A percentile compares a stretch with the other conserved stretches of the same genome.
Evolutionary conservation across 2,113 vertebrate genomes (phyloP).

Genomic region (Psittacula cyanocephala): DNA sequence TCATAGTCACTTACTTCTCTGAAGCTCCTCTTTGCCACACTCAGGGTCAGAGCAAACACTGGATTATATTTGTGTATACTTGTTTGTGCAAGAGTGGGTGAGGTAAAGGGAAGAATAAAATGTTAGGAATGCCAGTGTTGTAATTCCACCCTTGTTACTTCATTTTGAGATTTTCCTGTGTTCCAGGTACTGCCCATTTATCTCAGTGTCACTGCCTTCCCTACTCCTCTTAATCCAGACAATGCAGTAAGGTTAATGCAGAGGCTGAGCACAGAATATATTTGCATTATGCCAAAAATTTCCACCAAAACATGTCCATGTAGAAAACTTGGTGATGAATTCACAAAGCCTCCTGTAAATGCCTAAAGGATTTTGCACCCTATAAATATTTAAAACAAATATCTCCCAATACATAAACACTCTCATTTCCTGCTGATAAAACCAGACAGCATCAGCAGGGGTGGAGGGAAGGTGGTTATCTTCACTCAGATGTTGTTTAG

Average conservation of each 20-base stretch:
- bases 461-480: slow-evolving; percentile 40
- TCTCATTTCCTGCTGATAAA: slow-evolving; percentile 66
- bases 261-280: background rate
- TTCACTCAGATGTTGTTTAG: slow-evolving; percentile 69
- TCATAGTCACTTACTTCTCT: background rate
- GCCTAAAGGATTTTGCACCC: slow-evolving; percentile 54
- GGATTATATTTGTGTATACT: background rate
- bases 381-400: slow-evolving; percentile 80
- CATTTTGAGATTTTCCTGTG: background rate
- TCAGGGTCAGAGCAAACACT: background rate
- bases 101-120: background rate
- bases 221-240: background rate
- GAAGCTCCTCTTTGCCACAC: background rate
- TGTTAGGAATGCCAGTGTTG: background rate
- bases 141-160: background rate
- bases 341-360: slow-evolving; percentile 58
- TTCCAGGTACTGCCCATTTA: background rate
- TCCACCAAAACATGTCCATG: background rate
- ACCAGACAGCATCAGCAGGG: slow-evolving; percentile 45
- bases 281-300: slow-evolving; percentile 2
- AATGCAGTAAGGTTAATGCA: background rate
- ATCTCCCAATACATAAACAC: slow-evolving; percentile 65
- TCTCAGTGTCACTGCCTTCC: background rate
- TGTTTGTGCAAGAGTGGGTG: background rate
- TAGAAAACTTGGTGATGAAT: slow-evolving; percentile 30